phyloP scores from a whole-genome alignment of 1,140 invertebrate genomes.

The Stenopsyche tienmushanensis region DNA sequence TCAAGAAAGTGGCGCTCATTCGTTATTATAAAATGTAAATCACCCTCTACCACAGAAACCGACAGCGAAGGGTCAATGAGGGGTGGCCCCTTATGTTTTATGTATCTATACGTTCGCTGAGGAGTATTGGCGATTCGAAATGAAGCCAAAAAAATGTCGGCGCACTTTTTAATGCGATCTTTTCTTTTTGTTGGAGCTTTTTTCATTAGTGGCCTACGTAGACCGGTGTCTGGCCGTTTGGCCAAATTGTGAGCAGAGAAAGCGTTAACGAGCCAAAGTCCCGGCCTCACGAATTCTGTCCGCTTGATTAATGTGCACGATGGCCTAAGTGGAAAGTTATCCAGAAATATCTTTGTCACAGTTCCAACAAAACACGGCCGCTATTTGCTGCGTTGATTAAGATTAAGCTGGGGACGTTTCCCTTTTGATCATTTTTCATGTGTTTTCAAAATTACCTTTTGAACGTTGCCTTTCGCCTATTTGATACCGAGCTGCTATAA shows the following conservation, averaged over 20 bases:
- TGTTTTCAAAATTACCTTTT: too few relatives aligned
- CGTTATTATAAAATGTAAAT: constrained; percentile 15
- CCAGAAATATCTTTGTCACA: constrained; percentile 41
- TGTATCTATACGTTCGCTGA: constrained; percentile 1
- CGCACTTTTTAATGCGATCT: background rate
- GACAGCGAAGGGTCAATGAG: background rate
- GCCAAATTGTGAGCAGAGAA: constrained; percentile 1
- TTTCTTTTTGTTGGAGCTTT: background rate
- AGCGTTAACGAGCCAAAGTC: constrained; percentile 4
- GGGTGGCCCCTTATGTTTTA: background rate
- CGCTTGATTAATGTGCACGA: constrained; percentile 36
- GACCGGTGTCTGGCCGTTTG: too few relatives aligned
- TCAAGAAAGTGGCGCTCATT: constrained; percentile 2
- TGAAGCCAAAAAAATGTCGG: background rate
- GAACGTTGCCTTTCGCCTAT: too few relatives aligned
- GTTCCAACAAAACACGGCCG: constrained; percentile 37
- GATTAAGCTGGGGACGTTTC: constrained; percentile 19
- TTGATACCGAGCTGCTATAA: too few relatives aligned
- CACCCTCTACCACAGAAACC: background rate
- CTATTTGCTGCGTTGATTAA: constrained; percentile 30
- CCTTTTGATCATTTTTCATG: constrained; percentile 14
- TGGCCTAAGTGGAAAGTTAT: constrained; percentile 33
- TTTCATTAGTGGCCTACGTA: background rate
- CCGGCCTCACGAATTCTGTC: constrained; percentile 18
- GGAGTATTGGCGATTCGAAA: background rate